These are phyloP conservation scores for Agelastica alni DNA, from an alignment of 2,888 invertebrate genomes.

Conservation along the genomic window DNA sequence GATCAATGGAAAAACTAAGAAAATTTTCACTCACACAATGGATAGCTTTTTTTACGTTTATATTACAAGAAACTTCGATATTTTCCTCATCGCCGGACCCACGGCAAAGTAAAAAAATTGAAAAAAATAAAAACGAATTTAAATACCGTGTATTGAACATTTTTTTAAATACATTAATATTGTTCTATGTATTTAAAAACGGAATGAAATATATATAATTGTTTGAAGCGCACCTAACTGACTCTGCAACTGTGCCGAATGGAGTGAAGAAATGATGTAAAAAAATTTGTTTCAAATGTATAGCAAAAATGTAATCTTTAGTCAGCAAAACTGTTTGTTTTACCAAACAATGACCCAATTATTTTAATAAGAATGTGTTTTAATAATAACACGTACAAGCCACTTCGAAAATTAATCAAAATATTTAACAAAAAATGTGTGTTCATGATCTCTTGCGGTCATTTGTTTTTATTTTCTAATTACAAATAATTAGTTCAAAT, in stretches of 20 bases:
- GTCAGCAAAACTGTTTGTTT: constrained; percentile 6
- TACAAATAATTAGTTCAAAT: no score
- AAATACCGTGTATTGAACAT: not conserved
- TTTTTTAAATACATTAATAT: not conserved
- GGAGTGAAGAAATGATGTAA: no score
- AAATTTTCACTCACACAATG: constrained; percentile 71
- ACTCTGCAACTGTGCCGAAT: no score
- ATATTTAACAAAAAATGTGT: no score
- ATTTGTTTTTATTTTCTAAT: no score
- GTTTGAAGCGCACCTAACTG: no score
- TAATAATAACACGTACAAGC: constrained; percentile 4
- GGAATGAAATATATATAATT: no score
- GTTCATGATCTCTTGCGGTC: no score
- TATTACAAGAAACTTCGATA: constrained; percentile 50
- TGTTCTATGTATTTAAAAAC: no score
- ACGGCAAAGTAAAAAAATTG: no score
- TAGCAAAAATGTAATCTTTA: no score
- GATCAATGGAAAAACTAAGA: constrained; percentile 74
- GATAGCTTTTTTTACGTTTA: constrained; percentile 66
- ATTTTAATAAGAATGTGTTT: not conserved
- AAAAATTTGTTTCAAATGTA: no score
- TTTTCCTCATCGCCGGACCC: constrained; percentile 24
- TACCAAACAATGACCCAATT: constrained; percentile 6
- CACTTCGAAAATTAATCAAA: not conserved
- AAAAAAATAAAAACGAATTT: constrained; percentile 1